Evolutionary conservation across 2,888 invertebrate species (phyloP), one percentile per base, ranked within the genome.

Genomic region (Emmelina monodactyla): DNA sequence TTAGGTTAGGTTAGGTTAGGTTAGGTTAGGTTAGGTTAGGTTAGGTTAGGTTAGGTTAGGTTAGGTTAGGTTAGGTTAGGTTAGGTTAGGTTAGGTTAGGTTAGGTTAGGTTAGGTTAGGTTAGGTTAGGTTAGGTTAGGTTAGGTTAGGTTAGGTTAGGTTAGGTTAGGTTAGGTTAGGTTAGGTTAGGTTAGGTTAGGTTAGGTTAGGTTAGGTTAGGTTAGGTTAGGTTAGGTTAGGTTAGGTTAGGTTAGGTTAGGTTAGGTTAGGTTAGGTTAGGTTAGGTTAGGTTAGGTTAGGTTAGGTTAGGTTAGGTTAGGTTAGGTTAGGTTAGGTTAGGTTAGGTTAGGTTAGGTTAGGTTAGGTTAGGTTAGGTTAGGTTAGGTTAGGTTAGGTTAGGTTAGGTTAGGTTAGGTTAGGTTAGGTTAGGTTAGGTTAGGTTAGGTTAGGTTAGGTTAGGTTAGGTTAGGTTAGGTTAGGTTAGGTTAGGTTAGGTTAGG

Each of bases 11-110:
- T 43, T 43, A 43, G 41, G 41, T 41, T 41, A 39, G 43, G 40
- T 43, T 43, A 43, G 43, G 42, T 43, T 40, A 39, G 43, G 38
- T 43, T 43, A 43, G 43, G 43, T 43, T 43, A 38, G 40, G 42
- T 42, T 43, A 43, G 43, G 43, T 43, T 43, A 37, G 39, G 43
- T 39, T 35, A 39, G 37, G 38, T 35, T 36, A 37, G 40, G 37
- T 40, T 40, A 38, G 39, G 39, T 39, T 42, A 42, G 42, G 42
- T 19, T 19, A 19, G 19, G 19, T 19, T 19, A 19, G 19, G 19
- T 42, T 42, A 38, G 42, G 40, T 38, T 40, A 37, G 40, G 35
- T 38, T 35, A 41, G 40, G 38, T 38, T 38, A 34, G 41, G 38
- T 36, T 39, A 39, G 41, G 40, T 37, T 33, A 33, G 31, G 32